Conservation (phyloP, 1,140 invertebrate species). For the Pentalonia nigronervosa region DNA sequence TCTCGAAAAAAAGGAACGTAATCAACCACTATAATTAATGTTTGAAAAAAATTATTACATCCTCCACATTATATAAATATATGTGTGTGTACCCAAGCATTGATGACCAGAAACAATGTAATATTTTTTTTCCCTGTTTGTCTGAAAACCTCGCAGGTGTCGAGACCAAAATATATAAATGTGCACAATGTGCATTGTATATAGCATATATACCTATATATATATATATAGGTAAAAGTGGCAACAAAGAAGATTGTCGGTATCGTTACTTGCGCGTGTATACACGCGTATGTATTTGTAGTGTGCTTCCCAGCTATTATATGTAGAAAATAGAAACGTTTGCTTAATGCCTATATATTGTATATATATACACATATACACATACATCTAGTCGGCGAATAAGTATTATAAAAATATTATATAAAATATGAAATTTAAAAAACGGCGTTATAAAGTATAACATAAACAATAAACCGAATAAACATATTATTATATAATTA, state of each 20-base stretch:
- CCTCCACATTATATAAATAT: background rate
- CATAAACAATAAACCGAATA: background rate
- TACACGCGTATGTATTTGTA: background rate
- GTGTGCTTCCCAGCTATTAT: background rate
- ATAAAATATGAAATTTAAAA: constrained; percentile 30
- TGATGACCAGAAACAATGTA: background rate
- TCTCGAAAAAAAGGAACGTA: background rate
- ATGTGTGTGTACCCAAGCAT: background rate
- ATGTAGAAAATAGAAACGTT: background rate
- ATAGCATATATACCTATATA: background rate
- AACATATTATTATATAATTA: background rate
- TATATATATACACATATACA: too few species aligned
- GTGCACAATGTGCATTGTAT: background rate
- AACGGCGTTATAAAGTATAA: background rate
- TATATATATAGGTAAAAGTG: background rate
- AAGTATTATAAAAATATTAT: background rate
- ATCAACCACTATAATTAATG: background rate
- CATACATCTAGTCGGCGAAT: background rate
- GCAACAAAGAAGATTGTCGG: background rate
- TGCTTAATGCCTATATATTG: background rate
- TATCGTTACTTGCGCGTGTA: background rate
- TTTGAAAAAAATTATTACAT: background rate
- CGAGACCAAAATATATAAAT: constrained; percentile 18
- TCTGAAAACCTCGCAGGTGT: constrained; percentile 1
- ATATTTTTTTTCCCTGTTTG: background rate